Base-by-base conservation (phyloP, 2,888 invertebrate genomes). In the Platypus cylindrus region DNA sequence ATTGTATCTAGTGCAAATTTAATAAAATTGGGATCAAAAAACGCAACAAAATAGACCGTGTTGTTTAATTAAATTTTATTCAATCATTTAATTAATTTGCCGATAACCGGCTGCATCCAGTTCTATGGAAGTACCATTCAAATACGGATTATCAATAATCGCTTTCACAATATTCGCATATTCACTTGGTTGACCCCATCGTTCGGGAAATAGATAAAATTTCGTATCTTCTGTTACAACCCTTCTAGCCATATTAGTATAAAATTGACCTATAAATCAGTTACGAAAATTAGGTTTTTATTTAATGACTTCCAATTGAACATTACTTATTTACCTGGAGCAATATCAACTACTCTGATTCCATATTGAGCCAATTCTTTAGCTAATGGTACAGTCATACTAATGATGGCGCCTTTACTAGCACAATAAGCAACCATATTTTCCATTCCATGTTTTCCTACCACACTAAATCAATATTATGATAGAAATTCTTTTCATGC, bases 311-410 rank as follows among this genome's bases (percentile, higher is more conserved):
- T 3, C 7, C 13, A 5, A 16, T n/a, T n/a, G n/a, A n/a, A n/a
- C n/a, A n/a, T n/a, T n/a, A n/a, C n/a, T n/a, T 26, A 33, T 16
- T 5, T 35, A 40, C 42, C 34, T 33, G 39, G 40, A 11, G 43
- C 40, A 17, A 43, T 32, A 24, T 39, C 40, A 2, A 40, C 26
- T 2, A 43, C 40, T 8, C 43, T 25, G n/a, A 43, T 40, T 8
- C 40, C 43, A 24, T 32, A 23, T 3, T 14, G 30, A 14, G 23
- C 15, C n/a, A 43, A 18, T 20, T 43, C 43, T 18, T 32, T 40
- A 3, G 43, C 34, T 11, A 43, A 8, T 4, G 43, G 35, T 3
- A 15, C 12, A 3, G 36, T 37, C 28, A 43, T 28, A 2, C 28
- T 35, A 16, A 32, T 33, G 5, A 43, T 16, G 3, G 30, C 43